Base-by-base conservation (phyloP, 2,797 vertebrate genomes). In the Heteromormyrus szaboi region DNA sequence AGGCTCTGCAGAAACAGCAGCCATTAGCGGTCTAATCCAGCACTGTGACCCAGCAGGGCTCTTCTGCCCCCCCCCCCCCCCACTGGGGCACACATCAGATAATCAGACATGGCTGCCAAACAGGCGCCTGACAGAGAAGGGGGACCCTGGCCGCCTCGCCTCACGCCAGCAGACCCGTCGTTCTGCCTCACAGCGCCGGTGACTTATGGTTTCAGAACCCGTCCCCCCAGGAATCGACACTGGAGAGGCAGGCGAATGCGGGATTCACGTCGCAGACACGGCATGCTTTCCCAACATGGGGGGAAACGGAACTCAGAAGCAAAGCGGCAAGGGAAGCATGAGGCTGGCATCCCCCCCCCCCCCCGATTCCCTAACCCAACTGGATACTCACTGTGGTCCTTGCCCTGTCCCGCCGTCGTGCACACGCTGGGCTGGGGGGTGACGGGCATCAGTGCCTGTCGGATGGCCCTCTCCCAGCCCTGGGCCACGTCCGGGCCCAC, bases 381-480 rank as follows among this genome's bases (percentile, higher is more conserved):
- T 3, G 17, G 17, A 1, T 93, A 95, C 98, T 98, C 94, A 99
- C 98, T 98, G 95, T 99, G 98, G 92, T 98, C 98, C 95, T 97
- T 99, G 91, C 97, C 98, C 91, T 97, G 97, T 89, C 97, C 97
- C 4, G 95, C 94, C 91, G 96, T 95, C 89, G 96, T 96, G 91
- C 97, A 97, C 91, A 98, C 90, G 19, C 98, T 99, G 90, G 98
- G 96, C 94, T 99, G 97, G 91, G 98, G 98, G 9, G 98, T 99
- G 90, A 99, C 98, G 19, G 98, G 98, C 98, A 99, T 99, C 93
- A 99, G 96, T 91, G 98, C 98, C 93, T 99, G 98, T 92, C 98
- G 96, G 94, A 99, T 98, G 93, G 98, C 98, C 93, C 98, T 98
- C 95, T 99, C 98, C 98, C 98, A 99, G 94, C 97, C 96, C 93